Evolutionary conservation across 1,140 invertebrate genomes (phyloP), one percentile per base, ranked within the genome.

Genomic region (Bombus ignitus): DNA sequence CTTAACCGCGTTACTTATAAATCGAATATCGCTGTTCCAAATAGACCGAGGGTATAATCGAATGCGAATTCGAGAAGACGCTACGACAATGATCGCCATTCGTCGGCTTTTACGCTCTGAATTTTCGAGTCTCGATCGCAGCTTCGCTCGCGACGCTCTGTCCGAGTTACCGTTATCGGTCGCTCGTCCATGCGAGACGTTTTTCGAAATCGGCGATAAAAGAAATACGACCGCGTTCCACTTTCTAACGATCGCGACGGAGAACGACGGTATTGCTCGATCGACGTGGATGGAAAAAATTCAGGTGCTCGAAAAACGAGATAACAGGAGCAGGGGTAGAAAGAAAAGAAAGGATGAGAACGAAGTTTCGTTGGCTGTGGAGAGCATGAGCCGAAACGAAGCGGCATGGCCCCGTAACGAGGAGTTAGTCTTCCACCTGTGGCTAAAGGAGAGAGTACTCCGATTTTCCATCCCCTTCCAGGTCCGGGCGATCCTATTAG

Each of bases 321-420:
- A 35, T 25, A 22, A 74, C 47, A 47, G 13, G 2, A 53, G 42
- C 22, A 59, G 4, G 6, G 65, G 59, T 62, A n/a, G 47, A 65
- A 9, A 47, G 12, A 53, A 42, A 22, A 18, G 71, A 22, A 10
- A 28, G 68, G 25, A 12, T 2, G 47, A 12, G n/a, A 73, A 85
- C 57, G 66, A 78, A 75, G 70, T 53, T 70, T 37, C 32, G 15
- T 42, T 37, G 76, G 9, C 25, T n/a, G 39, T 39, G 57, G 62
- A 42, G 71, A 25, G 66, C 71, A 70, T 57, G 72, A 77, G 35
- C 37, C 81, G 84, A 87, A 80, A 80, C 84, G 78, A 80, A 83
- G 83, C 73, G 78, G 72, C 76, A 87, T 78, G 84, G 70, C 68
- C 44, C 12, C 78, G 88, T 89, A 90, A 90, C 88, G 88, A 90